Percentiles rank a stretch among this genome's conserved stretches.
Evolutionary conservation across 2,888 invertebrate genomes (phyloP).

Genomic region (Syritta pipiens): DNA sequence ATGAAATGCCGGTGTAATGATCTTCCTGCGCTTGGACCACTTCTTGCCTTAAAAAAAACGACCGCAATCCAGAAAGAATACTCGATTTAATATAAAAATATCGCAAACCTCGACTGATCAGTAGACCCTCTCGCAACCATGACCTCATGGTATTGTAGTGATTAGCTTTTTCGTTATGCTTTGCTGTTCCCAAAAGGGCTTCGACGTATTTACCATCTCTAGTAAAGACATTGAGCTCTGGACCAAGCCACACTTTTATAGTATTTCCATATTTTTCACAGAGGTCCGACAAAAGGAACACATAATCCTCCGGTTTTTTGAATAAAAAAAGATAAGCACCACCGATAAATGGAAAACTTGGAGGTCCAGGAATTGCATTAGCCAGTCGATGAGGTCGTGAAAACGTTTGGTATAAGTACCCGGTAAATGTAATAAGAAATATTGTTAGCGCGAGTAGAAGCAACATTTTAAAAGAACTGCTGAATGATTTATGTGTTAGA

Average conservation of each 20-base stretch:
- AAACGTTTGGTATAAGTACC: constrained; percentile 71
- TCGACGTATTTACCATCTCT: constrained; percentile 75
- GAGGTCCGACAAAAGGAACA: constrained; percentile 75
- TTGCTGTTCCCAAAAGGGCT: constrained; percentile 75
- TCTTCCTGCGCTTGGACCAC: constrained; percentile 82
- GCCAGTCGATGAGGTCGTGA: constrained; percentile 73
- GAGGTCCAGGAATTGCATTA: constrained; percentile 74
- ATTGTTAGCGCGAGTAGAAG: constrained; percentile 35
- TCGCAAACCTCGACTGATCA: constrained; percentile 72
- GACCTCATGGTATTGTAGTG: constrained; percentile 77
- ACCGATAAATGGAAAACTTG: constrained; percentile 80
- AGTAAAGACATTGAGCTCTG: constrained; percentile 75
- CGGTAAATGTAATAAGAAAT: constrained; percentile 8
- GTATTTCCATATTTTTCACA: constrained; percentile 73
- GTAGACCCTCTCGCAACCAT: constrained; percentile 73
- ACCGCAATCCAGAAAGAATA: too few species aligned
- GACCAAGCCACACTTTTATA: constrained; percentile 76
- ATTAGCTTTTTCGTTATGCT: constrained; percentile 80
- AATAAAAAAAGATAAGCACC: constrained; percentile 80
- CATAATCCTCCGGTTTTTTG: constrained; percentile 77
- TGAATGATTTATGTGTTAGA: too few species aligned
- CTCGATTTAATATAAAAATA: too few species aligned
- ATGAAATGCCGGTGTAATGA: constrained; percentile 89
- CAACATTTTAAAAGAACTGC: constrained; percentile 70
- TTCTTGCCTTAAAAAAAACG: constrained; percentile 71